Evolutionary conservation across 2,888 invertebrate species (phyloP), one percentile per base, ranked within the genome.

Genomic region (Blastobasis adustella): DNA sequence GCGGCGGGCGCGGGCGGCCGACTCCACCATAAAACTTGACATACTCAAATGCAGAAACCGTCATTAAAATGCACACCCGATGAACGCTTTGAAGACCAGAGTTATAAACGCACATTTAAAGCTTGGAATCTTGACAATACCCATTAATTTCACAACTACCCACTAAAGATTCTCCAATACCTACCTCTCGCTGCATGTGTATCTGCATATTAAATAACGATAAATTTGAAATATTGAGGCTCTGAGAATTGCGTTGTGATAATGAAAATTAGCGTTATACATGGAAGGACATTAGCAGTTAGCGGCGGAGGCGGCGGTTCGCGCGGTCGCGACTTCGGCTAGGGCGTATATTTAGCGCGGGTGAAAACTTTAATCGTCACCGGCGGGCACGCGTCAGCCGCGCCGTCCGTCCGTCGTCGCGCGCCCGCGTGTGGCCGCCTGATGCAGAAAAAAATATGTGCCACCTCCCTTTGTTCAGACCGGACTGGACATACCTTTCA

Each of bases 401-500:
- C 78, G 65, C 78, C 71, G 76, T 77, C 74, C 83, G 76, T 86
- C 85, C 66, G 67, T 86, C 86, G 74, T 73, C 86, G 53, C 57
- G 54, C 56, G 59, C 60, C 59, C 71, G 69, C 65, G 87, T 83
- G 87, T 86, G 86, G 86, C 85, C 87, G 76, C 69, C 74, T 65
- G 75, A 79, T 82, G 77, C 66, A 82, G 80, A 80, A 87, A 87
- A 82, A 86, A 86, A 77, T 63, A 85, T 74, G 82, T 87, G 82
- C 76, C 82, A 84, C 78, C 80, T 86, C 76, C 82, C 86, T 87
- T 88, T 87, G 86, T 86, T 87, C 85, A 23, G 23, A 23, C 1
- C 23, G 75, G 72, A 69, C 82, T 87, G 87, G 87, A 86, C 87
- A 86, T 87, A 85, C 87, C 88, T 87, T 87, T 88, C 87, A 86